These are phyloP conservation scores for Tetrapedia diversipes DNA, from an alignment of 2,888 invertebrate genomes.

Conservation along the genomic window DNA sequence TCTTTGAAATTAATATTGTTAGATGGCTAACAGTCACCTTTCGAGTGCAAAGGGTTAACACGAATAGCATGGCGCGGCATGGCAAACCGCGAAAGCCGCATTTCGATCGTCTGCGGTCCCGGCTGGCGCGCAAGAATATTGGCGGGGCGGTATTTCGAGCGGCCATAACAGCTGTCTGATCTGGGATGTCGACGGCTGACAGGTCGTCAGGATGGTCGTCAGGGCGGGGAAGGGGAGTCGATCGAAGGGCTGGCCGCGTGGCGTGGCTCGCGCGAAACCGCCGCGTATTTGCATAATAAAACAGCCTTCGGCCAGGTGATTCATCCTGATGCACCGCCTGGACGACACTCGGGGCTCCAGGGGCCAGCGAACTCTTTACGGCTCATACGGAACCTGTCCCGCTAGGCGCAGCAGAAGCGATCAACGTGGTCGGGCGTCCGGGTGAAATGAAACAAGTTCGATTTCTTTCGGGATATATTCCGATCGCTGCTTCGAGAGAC, in stretches of 20 bases:
- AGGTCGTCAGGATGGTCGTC: conserved; percentile 29
- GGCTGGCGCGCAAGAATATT: conserved; percentile 1
- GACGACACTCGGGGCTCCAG: conserved; percentile 65
- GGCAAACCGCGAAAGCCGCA: conserved; percentile 49
- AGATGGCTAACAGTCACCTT: too few species aligned
- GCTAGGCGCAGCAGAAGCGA: too few species aligned
- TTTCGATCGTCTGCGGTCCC: conserved; percentile 45
- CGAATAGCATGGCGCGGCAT: conserved; percentile 40
- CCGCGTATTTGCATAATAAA: conserved; percentile 79
- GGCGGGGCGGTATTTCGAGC: conserved; percentile 35
- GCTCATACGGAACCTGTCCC: conserved; percentile 70
- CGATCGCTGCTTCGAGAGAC: conserved; percentile 2
- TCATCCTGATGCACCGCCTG: conserved; percentile 72
- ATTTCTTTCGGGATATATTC: too few species aligned
- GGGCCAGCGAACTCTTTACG: conserved; percentile 76
- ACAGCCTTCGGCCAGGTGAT: conserved; percentile 75
- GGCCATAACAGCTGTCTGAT: conserved; percentile 32
- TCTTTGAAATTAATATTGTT: too few species aligned
- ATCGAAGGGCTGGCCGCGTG: conserved; percentile 50
- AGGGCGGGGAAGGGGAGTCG: conserved; percentile 6
- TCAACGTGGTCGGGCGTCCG: too few species aligned
- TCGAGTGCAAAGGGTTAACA: too few species aligned
- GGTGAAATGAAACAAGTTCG: conserved; percentile 53
- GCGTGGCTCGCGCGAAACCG: conserved; percentile 67
- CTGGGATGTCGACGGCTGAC: conserved; percentile 36